phyloP scores from a whole-genome alignment of 2,888 invertebrate genomes.

The Sphinx pinastri region DNA sequence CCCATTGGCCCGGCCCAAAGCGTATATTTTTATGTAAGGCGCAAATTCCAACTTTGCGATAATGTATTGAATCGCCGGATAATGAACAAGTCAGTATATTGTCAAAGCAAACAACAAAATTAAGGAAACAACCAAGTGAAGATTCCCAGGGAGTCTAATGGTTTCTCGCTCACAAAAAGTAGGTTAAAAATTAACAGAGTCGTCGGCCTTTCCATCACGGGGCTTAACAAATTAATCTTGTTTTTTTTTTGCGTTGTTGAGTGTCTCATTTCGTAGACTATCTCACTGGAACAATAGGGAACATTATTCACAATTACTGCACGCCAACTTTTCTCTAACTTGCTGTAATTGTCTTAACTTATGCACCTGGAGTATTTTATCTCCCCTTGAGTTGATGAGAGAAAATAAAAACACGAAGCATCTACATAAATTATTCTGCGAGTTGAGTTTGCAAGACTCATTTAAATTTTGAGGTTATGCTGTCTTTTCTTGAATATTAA shows the following conservation, averaged over 20 bases:
- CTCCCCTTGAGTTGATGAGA: conserved; percentile 12
- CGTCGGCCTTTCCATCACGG: conserved; percentile 12
- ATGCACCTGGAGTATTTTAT: conserved; percentile 19
- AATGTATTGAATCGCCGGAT: neutral
- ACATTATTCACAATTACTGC: conserved; percentile 24
- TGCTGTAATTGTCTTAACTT: conserved; percentile 30
- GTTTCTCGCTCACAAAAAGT: conserved; percentile 7
- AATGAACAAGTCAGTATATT: neutral
- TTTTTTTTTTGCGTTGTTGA: conserved; percentile 9
- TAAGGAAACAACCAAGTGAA: neutral
- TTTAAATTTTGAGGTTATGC: neutral
- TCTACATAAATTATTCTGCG: conserved; percentile 9
- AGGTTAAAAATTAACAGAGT: conserved; percentile 22
- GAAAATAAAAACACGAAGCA: conserved; percentile 4
- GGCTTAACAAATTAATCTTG: conserved; percentile 20
- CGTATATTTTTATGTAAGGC: too few species aligned
- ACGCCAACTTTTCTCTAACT: conserved; percentile 25
- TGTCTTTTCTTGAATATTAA: neutral
- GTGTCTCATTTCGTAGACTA: conserved; percentile 6
- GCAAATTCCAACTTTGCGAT: neutral
- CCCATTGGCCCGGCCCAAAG: too few species aligned
- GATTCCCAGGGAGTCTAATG: neutral
- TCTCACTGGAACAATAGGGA: conserved; percentile 1
- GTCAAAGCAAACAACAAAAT: neutral
- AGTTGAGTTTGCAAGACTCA: neutral